These are phyloP conservation scores for Setophaga coronata DNA, from an alignment of 2,113 vertebrate genomes.

Conservation along the genomic window DNA sequence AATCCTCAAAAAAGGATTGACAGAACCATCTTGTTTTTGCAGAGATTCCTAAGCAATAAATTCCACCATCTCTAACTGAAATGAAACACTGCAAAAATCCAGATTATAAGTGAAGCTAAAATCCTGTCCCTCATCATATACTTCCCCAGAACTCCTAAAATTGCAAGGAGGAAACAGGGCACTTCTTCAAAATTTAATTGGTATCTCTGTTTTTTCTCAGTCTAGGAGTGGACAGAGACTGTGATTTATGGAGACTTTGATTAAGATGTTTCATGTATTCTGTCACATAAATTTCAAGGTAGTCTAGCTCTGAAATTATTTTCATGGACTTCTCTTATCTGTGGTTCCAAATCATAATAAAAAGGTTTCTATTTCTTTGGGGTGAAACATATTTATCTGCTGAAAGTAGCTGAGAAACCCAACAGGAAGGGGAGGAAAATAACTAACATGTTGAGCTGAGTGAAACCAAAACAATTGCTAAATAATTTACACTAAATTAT, in stretches of 20 bases:
- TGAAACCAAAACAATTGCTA: conserved; percentile 2
- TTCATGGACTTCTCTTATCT: not conserved
- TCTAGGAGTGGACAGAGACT: not conserved
- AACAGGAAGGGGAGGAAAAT: not conserved
- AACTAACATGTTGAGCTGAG: not conserved
- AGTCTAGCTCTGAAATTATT: not conserved
- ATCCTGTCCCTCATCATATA: not conserved
- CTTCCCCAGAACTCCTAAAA: not conserved
- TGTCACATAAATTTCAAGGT: conserved; percentile 29
- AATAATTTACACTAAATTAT: conserved; percentile 6
- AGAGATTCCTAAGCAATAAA: not conserved
- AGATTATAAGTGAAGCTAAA: not conserved
- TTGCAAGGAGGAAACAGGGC: not conserved
- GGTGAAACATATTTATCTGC: not conserved
- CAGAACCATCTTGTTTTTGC: not conserved
- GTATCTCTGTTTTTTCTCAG: not conserved
- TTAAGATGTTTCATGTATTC: not conserved
- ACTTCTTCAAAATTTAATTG: not conserved
- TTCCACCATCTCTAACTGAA: not conserved
- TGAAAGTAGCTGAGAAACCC: not conserved
- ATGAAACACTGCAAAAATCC: not conserved
- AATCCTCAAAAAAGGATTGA: not conserved
- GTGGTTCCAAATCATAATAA: not conserved
- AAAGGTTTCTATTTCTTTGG: not conserved
- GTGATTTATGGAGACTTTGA: not conserved